These are phyloP conservation scores for Scarus forsteni DNA, from an alignment of 2,797 vertebrate species.

Conservation along the genomic window DNA sequence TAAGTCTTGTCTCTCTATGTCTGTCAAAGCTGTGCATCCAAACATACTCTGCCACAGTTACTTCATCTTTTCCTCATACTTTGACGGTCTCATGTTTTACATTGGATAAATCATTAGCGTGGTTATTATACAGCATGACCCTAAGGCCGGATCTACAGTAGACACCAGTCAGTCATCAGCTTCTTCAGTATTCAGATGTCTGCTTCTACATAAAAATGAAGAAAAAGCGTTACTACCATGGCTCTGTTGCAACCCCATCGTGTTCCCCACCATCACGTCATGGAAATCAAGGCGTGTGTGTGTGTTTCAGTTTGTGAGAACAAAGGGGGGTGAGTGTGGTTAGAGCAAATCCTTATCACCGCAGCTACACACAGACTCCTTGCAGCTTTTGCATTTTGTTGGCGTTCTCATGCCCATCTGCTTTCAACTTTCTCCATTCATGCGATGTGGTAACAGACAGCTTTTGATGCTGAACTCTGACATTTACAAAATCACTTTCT, in stretches of 20 bases:
- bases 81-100: not conserved
- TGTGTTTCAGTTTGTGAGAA: conserved; percentile 69
- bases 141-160: conserved; percentile 9
- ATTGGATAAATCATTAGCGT: conserved; percentile 1
- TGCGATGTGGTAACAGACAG: conserved; percentile 67
- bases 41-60: no score
- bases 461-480: conserved; percentile 80
- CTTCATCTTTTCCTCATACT: no score
- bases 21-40: no score
- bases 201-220: conserved; percentile 35
- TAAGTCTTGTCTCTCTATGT: no score
- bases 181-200: conserved; percentile 48
- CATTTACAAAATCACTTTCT: conserved; percentile 81
- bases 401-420: conserved; percentile 71
- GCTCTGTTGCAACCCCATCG: conserved; percentile 47
- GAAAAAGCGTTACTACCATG: conserved; percentile 37
- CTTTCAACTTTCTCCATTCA: conserved; percentile 79
- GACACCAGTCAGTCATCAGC: not conserved
- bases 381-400: conserved; percentile 67
- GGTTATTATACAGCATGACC: not conserved
- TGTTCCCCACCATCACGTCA: conserved; percentile 69
- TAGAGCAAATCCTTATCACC: conserved; percentile 76
- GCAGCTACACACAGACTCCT: conserved; percentile 52
- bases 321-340: conserved; percentile 74
- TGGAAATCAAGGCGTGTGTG: conserved; percentile 68